A percentile compares a stretch with the other conserved stretches of the same genome.
Evolutionary conservation across 2,888 invertebrate genomes (phyloP).

Genomic region (Pemphredon lugubris): DNA sequence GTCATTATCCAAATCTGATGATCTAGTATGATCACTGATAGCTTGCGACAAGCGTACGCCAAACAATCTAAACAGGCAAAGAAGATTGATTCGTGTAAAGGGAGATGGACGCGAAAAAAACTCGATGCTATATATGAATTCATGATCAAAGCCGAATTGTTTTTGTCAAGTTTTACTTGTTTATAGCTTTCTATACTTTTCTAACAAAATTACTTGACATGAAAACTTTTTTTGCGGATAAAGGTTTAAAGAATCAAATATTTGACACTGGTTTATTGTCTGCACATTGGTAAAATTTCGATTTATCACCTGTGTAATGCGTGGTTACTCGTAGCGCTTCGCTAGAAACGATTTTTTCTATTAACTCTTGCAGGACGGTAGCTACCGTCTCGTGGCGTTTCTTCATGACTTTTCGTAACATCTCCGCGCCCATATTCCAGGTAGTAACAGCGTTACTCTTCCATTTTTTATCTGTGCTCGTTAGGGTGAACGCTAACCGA

Average conservation of each 20-base stretch:
- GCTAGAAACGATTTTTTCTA: slow-evolving; percentile 83
- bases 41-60: slow-evolving; percentile 76
- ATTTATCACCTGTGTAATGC: slow-evolving; percentile 83
- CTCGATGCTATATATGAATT: too few relatives aligned
- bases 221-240: too few relatives aligned
- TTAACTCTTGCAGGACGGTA: slow-evolving; percentile 83
- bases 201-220: too few relatives aligned
- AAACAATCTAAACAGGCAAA: slow-evolving; percentile 78
- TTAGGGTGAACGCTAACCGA: slow-evolving; percentile 82
- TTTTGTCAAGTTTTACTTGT: too few relatives aligned
- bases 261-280: background rate
- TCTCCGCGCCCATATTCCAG: slow-evolving; percentile 83
- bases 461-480: slow-evolving; percentile 76
- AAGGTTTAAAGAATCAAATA: background rate
- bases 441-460: slow-evolving; percentile 79
- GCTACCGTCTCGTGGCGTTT: slow-evolving; percentile 83
- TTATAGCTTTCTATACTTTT: too few relatives aligned
- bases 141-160: too few relatives aligned
- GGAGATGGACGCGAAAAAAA: too few relatives aligned
- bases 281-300: too few relatives aligned
- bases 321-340: slow-evolving; percentile 79
- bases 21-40: slow-evolving; percentile 77
- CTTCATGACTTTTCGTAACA: slow-evolving; percentile 84
- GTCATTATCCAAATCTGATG: slow-evolving; percentile 70
- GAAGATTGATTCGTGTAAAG: too few relatives aligned